Conservation (phyloP, 2,888 invertebrate genomes). For the Adelognathus sp. region DNA sequence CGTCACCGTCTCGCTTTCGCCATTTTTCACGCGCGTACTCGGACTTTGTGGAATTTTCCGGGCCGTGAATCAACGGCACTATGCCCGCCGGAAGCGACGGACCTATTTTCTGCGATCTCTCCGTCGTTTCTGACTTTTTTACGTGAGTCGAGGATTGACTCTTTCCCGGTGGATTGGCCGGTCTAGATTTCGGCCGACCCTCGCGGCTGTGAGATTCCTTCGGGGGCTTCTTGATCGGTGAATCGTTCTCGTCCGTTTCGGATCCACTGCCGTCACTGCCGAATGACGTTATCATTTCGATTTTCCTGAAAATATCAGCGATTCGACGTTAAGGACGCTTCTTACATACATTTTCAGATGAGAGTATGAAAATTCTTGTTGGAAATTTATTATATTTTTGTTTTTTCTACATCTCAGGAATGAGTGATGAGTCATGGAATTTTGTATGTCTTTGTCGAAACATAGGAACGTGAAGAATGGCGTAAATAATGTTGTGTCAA, state of each 20-base stretch:
- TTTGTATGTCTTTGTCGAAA: no score
- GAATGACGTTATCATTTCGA: constrained; percentile 84
- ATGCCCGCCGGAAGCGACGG: constrained; percentile 64
- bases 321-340: not conserved
- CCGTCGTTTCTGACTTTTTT: constrained; percentile 28
- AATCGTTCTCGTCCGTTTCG: constrained; percentile 70
- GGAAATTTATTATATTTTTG: not conserved
- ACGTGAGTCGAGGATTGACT: not conserved
- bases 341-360: not conserved
- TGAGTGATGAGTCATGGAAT: no score
- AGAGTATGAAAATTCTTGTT: no score
- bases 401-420: no score
- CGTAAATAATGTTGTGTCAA: no score
- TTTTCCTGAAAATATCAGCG: constrained; percentile 80
- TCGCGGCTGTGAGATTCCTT: constrained; percentile 11
- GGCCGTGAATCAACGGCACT: constrained; percentile 63
- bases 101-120: constrained; percentile 60
- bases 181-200: constrained; percentile 29
- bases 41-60: constrained; percentile 61
- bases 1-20: constrained; percentile 30
- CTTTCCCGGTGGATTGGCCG: constrained; percentile 29
- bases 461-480: no score
- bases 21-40: constrained; percentile 38
- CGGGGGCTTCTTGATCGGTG: constrained; percentile 46
- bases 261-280: constrained; percentile 82